Evolutionary conservation across 2,797 vertebrate genomes (phyloP), one percentile per base, ranked within the genome.

Genomic region (Lacerta bilineata): DNA sequence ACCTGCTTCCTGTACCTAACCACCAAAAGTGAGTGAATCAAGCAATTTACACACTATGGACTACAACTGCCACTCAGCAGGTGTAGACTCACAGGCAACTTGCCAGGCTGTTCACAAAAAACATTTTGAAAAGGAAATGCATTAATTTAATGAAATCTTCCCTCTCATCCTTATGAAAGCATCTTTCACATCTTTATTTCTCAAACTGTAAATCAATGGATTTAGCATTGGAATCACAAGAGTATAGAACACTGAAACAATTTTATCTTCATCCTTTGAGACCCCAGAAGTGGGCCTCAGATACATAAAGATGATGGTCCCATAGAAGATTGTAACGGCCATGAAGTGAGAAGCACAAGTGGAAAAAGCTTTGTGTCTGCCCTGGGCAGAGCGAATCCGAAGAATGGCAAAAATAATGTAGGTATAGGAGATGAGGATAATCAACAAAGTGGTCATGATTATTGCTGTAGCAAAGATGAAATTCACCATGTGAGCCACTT

Each of bases 181-280:
- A 39, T 68, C 27, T 5, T 80, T 80, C 50, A 80, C 55, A 8
- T 80, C 78, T 80, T 80, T 80, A 10, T 80, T 80, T 9, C 78
- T 80, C n/a, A 80, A 8, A 23, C 78, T 80, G 50, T 80, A 80
- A 4, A 80, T 80, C 33, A 80, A 36, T n/a, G 78, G 78, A 36
- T 61, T 80, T 6, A 80, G 50, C 27, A 80, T 55, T 0, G 78
- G 43, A 17, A 61, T 80, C 29, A 80, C 50, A 36, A 80, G 50
- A 23, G 78, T 61, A 36, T 80, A 80, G n/a, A 80, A 80, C 50
- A 80, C 78, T 3, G 78, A 80, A 36, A 80, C 33, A 5, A 61
- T 80, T 80, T 61, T 80, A n/a, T 80, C 78, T 61, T 80, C 5
- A 33, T 80, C 50, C 0, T 0, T 80, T 18, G 78, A 36, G 50